Conservation (phyloP, 2,888 invertebrate species). For the Gymnosoma rotundatum region DNA sequence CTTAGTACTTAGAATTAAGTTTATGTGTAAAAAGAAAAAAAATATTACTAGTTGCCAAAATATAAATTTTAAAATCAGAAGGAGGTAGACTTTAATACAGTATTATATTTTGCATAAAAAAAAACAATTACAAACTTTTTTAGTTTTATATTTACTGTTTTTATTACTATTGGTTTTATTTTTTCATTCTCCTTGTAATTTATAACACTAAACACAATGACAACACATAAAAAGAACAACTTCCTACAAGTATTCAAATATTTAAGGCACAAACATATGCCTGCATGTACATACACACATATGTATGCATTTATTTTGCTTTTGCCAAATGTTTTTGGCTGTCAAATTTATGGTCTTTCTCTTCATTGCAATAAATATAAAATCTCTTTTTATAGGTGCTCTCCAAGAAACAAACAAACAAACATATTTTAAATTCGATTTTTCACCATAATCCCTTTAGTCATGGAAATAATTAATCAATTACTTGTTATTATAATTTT, state of each 20-base stretch:
- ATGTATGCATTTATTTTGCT: background rate
- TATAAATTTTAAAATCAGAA: no score
- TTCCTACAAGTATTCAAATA: no score
- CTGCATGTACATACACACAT: no score
- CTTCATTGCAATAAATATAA: background rate
- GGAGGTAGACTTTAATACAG: no score
- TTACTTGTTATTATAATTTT: constrained; percentile 50
- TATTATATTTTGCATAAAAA: no score
- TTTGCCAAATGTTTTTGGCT: constrained; percentile 38
- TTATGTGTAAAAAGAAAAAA: no score
- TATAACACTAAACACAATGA: constrained; percentile 23
- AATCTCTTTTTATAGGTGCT: background rate
- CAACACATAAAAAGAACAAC: constrained; percentile 7
- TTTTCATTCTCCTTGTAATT: background rate
- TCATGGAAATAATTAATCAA: constrained; percentile 64
- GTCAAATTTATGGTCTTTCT: constrained; percentile 26
- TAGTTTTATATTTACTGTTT: background rate
- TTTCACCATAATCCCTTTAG: constrained; percentile 69
- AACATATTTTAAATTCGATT: constrained; percentile 66
- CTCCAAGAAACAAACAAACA: background rate
- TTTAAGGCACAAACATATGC: background rate
- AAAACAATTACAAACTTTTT: no score
- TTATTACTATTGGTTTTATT: background rate
- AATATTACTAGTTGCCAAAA: no score
- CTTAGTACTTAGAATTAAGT: no score